Conservation (phyloP, 2,113 vertebrate species). For the Corvus cornix region DNA sequence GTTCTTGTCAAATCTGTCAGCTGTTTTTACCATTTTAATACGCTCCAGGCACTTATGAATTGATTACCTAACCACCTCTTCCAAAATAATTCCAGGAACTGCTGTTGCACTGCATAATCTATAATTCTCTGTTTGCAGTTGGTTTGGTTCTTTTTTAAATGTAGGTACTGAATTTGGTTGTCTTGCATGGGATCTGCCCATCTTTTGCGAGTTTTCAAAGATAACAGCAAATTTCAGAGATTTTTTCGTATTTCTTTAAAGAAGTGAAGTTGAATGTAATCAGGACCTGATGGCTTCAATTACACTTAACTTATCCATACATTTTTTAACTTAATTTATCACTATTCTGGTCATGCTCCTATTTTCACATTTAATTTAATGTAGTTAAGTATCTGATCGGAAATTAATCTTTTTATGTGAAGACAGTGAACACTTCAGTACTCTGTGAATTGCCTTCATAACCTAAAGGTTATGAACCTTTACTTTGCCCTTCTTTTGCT, state of each 20-base stretch:
- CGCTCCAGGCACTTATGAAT: not conserved
- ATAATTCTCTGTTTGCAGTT: not conserved
- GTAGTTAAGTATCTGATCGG: not conserved
- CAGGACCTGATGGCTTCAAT: not conserved
- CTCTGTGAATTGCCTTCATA: not conserved
- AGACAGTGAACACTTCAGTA: not conserved
- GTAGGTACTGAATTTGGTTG: not conserved
- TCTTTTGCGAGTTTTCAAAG: not conserved
- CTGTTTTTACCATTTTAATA: not conserved
- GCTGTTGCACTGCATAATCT: not conserved
- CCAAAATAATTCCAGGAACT: not conserved
- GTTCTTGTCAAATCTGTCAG: not conserved
- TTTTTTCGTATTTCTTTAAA: not conserved
- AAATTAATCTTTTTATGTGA: constrained; percentile 4
- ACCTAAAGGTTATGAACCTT: not conserved
- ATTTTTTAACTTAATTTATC: not conserved
- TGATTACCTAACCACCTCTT: not conserved
- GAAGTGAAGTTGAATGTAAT: not conserved
- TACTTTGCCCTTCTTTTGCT: not conserved
- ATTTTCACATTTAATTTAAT: not conserved
- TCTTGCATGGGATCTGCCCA: not conserved
- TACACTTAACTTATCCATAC: not conserved
- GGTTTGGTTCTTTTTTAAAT: not conserved
- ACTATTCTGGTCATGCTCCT: not conserved
- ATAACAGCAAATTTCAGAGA: not conserved